These are phyloP conservation scores for Alfaro cultratus DNA, from an alignment of 2,797 vertebrate species.

Conservation along the genomic window DNA sequence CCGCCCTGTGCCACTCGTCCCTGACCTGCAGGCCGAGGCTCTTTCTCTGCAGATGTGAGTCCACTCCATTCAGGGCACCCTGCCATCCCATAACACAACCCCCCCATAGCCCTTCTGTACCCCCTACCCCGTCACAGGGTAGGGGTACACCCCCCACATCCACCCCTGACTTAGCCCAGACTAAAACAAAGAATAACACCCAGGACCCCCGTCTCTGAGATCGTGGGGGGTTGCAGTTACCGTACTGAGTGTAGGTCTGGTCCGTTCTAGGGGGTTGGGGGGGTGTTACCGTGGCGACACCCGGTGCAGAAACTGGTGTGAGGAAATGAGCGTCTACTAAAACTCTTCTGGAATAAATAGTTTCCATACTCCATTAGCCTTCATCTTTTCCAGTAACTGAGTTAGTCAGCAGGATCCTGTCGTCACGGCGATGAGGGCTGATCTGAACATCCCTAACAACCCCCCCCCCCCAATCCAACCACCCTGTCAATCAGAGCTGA, in stretches of 20 bases:
- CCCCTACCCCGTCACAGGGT: conserved; percentile 36
- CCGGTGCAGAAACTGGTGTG: conserved; percentile 60
- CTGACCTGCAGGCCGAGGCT: conserved; percentile 77
- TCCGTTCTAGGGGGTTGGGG: conserved; percentile 20
- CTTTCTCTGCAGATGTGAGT: conserved; percentile 70
- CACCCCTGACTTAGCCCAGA: conserved; percentile 20
- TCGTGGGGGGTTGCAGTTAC: conserved; percentile 15
- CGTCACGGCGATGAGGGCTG: conserved; percentile 86
- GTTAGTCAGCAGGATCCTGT: conserved; percentile 95
- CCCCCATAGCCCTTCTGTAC: no score
- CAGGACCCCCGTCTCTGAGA: conserved; percentile 50
- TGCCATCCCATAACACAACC: conserved; percentile 10
- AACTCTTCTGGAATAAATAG: conserved; percentile 94
- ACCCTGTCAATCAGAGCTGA: conserved; percentile 61
- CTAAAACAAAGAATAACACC: conserved; percentile 58
- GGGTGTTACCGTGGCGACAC: conserved; percentile 44
- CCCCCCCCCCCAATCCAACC: conserved; percentile 33
- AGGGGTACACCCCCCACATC: conserved; percentile 45
- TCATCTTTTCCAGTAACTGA: conserved; percentile 93
- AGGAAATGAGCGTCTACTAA: conserved; percentile 84
- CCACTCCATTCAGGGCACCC: conserved; percentile 16
- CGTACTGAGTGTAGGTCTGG: conserved; percentile 6
- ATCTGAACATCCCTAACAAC: conserved; percentile 29
- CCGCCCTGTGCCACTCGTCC: conserved; percentile 81
- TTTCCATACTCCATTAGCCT: conserved; percentile 95